Base-by-base conservation (phyloP, 1,140 invertebrate genomes). In the Diabrotica virgifera region DNA sequence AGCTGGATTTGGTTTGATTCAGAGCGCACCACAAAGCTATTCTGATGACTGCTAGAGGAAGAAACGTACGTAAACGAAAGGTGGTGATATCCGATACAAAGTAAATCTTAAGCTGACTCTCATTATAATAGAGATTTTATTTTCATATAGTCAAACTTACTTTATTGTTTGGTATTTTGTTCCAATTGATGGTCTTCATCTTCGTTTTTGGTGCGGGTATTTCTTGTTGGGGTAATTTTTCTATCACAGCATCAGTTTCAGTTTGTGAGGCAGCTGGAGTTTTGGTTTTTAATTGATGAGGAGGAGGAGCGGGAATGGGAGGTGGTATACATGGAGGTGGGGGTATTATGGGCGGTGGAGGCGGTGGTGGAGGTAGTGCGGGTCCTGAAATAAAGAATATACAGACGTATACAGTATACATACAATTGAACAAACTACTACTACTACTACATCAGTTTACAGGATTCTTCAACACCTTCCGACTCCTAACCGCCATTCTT, bases 181-280 rank as follows among this genome's bases (percentile, higher is more conserved):
- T 93, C 94, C 94, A 96, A 77, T 96, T 96, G 64, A 96, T 89
- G 5, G 94, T 94, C 80, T 94, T 94, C 94, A 96, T 95, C 78
- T 95, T 95, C n/a, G 90, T 86, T 79, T 91, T 92, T 5, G 94
- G 94, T 52, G 89, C 88, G 0, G 93, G 93, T 51, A 88, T 95
- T 72, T 92, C 89, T 77, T 94, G 92, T 75, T 95, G 93, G 3
- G 93, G 93, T 69, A 95, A 82, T 72, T 74, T 76, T 58, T 76
- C 70, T 55, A 74, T 70, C 36, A 72, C 64, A 50, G 61, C 61
- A 8, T 73, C 67, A 36, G 59, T 59, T 68, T 75, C 76, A 72
- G 81, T 69, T 70, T 82, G 74, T 65, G 80, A 54, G 59, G 78
- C 63, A 71, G 79, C 58, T 70, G 80, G 65, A 67, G 80, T 64